phyloP scores from a whole-genome alignment of 2,888 invertebrate species.

The Cosmia pyralina region DNA sequence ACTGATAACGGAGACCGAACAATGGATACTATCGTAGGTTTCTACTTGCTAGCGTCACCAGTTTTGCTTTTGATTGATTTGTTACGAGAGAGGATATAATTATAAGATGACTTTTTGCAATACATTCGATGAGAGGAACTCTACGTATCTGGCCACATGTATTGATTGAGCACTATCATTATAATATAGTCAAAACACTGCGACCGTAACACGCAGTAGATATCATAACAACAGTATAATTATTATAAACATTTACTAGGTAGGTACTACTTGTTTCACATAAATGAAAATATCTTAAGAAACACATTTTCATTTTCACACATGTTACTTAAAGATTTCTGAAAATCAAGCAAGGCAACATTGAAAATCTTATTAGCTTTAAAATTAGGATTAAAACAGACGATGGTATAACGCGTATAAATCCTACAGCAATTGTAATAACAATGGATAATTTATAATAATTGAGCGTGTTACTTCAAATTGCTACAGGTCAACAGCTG shows the following conservation, averaged over 20 bases:
- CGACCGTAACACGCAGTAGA: neutral
- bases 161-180: neutral
- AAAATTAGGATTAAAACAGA: constrained; percentile 3
- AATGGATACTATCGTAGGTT: constrained; percentile 44
- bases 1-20: constrained; percentile 58
- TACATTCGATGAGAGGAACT: neutral
- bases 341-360: neutral
- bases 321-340: neutral
- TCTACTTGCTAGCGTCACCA: constrained; percentile 23
- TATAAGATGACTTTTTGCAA: neutral
- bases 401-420: constrained; percentile 1
- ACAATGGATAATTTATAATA: constrained; percentile 33
- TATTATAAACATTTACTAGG: constrained; percentile 30
- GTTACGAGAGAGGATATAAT: constrained; percentile 4
- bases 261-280: neutral
- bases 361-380: neutral
- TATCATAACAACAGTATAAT: constrained; percentile 18
- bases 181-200: constrained; percentile 18
- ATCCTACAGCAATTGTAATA: neutral
- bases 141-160: neutral
- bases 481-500: constrained; percentile 1
- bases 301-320: neutral
- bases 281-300: constrained; percentile 17
- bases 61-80: constrained; percentile 18
- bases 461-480: constrained; percentile 28